Evolutionary conservation across 2,113 vertebrate species (phyloP), one percentile per base, ranked within the genome.

Genomic region (Nannospalax galili): DNA sequence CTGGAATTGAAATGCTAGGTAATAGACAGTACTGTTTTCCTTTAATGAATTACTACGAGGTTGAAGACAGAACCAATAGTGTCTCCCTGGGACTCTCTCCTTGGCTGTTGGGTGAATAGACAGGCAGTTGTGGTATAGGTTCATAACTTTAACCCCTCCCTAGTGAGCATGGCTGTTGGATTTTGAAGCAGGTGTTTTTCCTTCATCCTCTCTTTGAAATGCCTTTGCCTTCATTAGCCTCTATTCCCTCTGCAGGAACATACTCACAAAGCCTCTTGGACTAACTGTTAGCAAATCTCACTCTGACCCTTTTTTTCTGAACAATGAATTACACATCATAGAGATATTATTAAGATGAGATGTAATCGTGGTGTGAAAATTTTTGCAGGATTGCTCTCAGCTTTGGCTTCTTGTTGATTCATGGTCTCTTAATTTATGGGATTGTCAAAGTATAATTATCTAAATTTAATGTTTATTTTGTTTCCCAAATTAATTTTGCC

Each of bases 401-500:
- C 28, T 86, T 77, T 94, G n/a, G 45, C 30, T 65, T 81, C 9
- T 95, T 5, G 22, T 22, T 73, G 45, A 94, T 52, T 92, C 56
- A 42, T 22, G 70, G 48, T 70, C n/a, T 89, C 35, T 42, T 48
- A 37, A 42, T 30, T 64, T 82, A 60, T 78, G 69, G 12, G 69
- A 58, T 0, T 9, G 45, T 72, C 64, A 42, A 16, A 4, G 30
- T 72, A 32, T 65, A 45, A 37, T 95, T 9, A 69, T 42, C 48
- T 82, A 77, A 65, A 12, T 95, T 92, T 65, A 95, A 73, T 65
- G 42, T 81, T 93, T 81, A 32, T 73, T 95, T 92, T 80, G 19
- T 62, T 92, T 92, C 22, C 22, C 35, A 37, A 65, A 67, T 7
- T 65, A 88, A 45, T 91, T 78, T 48, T 92, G 6, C 60, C 7